Percentiles rank a stretch among this genome's conserved stretches.
Evolutionary conservation across 2,797 vertebrate species (phyloP).

Genomic region (Paramormyrops hopkinsi): DNA sequence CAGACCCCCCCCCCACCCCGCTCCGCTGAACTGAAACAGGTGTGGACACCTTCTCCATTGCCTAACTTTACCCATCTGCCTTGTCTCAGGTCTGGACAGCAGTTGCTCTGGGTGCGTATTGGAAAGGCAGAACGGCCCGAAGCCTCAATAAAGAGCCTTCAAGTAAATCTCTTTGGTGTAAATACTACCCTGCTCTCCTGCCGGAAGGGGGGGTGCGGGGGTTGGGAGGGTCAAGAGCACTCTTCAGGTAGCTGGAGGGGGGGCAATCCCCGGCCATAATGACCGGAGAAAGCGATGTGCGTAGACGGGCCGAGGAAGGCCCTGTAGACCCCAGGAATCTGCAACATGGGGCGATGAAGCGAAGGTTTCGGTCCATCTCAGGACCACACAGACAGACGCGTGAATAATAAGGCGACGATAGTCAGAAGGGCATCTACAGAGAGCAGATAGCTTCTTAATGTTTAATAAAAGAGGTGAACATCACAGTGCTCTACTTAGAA

Average conservation of each 20-base stretch:
- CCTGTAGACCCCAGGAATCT: background rate
- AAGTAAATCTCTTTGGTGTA: slow-evolving; percentile 3
- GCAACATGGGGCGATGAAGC: background rate
- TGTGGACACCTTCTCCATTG: background rate
- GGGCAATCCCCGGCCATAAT: background rate
- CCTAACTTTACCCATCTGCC: background rate
- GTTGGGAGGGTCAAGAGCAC: background rate
- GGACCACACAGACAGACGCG: background rate
- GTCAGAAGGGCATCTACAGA: background rate
- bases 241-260: background rate
- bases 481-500: background rate
- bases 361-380: background rate
- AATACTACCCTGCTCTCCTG: background rate
- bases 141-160: background rate
- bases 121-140: background rate
- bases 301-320: background rate
- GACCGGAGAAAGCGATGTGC: background rate
- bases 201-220: background rate
- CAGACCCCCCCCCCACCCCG: background rate
- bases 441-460: background rate
- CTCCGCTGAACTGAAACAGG: background rate
- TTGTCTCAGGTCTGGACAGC: background rate
- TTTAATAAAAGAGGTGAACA: background rate
- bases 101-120: background rate
- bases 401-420: background rate